Evolutionary conservation across 2,888 invertebrate species (phyloP).

Genomic region (Napeogenes sylphis): DNA sequence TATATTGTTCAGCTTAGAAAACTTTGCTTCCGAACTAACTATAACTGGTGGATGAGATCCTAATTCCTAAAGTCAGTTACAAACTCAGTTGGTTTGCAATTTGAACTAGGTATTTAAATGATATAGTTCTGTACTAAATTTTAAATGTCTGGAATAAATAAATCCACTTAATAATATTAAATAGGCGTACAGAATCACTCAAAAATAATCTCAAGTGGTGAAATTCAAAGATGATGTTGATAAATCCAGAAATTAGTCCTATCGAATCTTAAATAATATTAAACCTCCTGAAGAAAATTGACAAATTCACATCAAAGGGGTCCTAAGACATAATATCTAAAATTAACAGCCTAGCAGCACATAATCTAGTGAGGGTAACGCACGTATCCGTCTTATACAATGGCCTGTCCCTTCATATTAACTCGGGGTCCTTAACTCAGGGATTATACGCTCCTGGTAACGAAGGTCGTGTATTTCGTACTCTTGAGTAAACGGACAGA

Average conservation of each 20-base stretch:
- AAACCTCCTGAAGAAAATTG: slow-evolving; percentile 24
- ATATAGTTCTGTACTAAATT: too few relatives aligned
- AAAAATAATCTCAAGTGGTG: not conserved
- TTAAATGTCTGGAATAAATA: not conserved
- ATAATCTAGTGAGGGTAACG: slow-evolving; percentile 62
- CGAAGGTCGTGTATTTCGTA: slow-evolving; percentile 39
- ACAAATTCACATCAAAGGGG: slow-evolving; percentile 32
- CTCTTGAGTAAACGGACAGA: slow-evolving; percentile 44
- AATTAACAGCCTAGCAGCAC: slow-evolving; percentile 61
- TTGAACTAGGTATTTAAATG: too few relatives aligned
- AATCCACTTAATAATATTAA: not conserved
- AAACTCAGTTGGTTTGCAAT: too few relatives aligned
- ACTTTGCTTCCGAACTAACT: too few relatives aligned
- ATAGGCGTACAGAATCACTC: not conserved
- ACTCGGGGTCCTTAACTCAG: slow-evolving; percentile 46
- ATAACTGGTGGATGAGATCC: too few relatives aligned
- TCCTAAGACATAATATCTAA: slow-evolving; percentile 50
- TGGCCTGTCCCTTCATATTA: slow-evolving; percentile 66
- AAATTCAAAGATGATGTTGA: not conserved
- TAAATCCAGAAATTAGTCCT: slow-evolving; percentile 19
- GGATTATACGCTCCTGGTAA: slow-evolving; percentile 55
- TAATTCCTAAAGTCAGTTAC: too few relatives aligned
- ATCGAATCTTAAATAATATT: slow-evolving; percentile 13
- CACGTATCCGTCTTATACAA: slow-evolving; percentile 65
- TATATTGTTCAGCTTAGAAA: too few relatives aligned